Percentiles rank a stretch among this genome's conserved stretches.
These are phyloP conservation scores for Crypturellus tataupa DNA, from an alignment of 2,797 vertebrate genomes.

Conservation along the genomic window DNA sequence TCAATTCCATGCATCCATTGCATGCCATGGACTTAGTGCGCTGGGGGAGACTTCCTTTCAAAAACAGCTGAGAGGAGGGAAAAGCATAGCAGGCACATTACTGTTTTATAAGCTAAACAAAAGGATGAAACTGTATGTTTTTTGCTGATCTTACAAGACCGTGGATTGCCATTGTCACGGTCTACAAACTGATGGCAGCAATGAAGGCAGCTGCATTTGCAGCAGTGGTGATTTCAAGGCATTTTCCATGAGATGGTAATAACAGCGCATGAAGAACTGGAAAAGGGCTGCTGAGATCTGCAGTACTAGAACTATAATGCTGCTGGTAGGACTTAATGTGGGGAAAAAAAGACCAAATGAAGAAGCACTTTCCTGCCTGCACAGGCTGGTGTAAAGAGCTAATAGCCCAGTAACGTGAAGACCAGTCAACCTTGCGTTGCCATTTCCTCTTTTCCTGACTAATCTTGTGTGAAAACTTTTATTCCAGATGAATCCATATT, in stretches of 20 bases:
- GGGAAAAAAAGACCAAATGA: not conserved
- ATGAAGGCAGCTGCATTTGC: not conserved
- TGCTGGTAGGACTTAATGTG: not conserved
- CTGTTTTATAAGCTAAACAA: not conserved
- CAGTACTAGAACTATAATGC: not conserved
- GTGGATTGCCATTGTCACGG: not conserved
- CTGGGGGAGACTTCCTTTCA: not conserved
- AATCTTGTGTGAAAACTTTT: not conserved
- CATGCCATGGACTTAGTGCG: not conserved
- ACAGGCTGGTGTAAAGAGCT: not conserved
- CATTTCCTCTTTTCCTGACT: conserved; percentile 11
- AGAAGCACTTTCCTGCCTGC: not conserved
- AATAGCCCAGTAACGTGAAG: not conserved
- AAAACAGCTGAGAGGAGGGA: not conserved
- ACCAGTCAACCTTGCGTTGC: not conserved
- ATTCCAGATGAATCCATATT: not conserved
- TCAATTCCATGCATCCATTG: not conserved
- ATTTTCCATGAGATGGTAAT: not conserved
- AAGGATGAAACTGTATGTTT: not conserved
- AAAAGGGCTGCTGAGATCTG: not conserved
- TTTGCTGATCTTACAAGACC: not conserved
- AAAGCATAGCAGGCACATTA: not conserved
- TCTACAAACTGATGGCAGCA: not conserved
- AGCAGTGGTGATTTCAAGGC: not conserved
- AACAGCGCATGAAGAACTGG: not conserved